phyloP scores from a whole-genome alignment of 2,888 invertebrate genomes.

The Prosapia bicincta region DNA sequence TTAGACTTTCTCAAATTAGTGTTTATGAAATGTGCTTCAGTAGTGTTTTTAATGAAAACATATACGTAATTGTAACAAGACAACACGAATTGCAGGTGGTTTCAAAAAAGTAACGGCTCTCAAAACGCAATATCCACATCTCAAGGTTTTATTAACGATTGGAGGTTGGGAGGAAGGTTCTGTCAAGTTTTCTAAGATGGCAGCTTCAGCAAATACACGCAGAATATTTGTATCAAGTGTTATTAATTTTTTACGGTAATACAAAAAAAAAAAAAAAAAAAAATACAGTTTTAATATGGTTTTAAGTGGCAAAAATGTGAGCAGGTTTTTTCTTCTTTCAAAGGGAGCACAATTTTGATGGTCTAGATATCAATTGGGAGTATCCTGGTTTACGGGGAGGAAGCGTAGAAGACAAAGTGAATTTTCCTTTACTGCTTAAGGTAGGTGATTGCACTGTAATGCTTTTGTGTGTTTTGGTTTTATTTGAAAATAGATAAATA shows the following conservation, averaged over 20 bases:
- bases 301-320: background rate
- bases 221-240: constrained; percentile 19
- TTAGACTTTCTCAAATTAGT: background rate
- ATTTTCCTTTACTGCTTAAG: constrained; percentile 23
- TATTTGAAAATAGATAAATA: too few species aligned
- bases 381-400: constrained; percentile 28
- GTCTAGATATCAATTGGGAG: constrained; percentile 28
- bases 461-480: too few species aligned
- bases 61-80: too few species aligned
- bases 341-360: constrained; percentile 25
- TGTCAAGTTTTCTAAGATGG: constrained; percentile 26
- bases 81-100: too few species aligned
- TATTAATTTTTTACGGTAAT: constrained; percentile 22
- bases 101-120: background rate
- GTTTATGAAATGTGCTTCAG: too few species aligned
- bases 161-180: constrained; percentile 27
- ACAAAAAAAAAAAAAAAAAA: too few species aligned
- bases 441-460: too few species aligned
- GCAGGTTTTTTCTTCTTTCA: background rate
- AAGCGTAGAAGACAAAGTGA: constrained; percentile 25
- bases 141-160: constrained; percentile 25
- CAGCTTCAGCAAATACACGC: background rate
- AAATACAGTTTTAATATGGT: too few species aligned
- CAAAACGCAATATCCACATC: constrained; percentile 4
- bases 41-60: too few species aligned